Evolutionary conservation across 2,888 invertebrate genomes (phyloP).

Genomic region (Graphium colonna): DNA sequence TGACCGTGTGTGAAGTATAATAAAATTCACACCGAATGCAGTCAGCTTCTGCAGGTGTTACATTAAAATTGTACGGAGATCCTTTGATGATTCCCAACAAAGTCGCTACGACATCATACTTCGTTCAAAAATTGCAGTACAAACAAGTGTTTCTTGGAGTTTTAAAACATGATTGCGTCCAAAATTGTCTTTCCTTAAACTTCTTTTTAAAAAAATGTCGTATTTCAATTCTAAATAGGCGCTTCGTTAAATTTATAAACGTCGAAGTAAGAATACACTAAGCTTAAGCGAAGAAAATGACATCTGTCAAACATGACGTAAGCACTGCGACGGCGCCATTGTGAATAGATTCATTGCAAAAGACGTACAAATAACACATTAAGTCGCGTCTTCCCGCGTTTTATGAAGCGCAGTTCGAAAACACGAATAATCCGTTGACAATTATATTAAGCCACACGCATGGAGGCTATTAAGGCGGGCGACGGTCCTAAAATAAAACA

Average conservation of each 20-base stretch:
- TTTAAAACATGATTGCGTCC: no score
- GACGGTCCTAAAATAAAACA: slow-evolving; percentile 44
- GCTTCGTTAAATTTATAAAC: no score
- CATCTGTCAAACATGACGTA: slow-evolving; percentile 8
- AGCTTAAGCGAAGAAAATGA: no score
- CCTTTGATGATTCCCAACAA: no score
- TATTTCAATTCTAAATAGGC: no score
- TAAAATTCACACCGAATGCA: not conserved
- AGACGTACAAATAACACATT: slow-evolving; percentile 16
- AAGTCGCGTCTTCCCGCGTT: slow-evolving; percentile 17
- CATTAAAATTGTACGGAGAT: not conserved
- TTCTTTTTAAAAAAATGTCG: no score
- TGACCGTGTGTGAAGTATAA: not conserved
- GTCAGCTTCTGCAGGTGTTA: not conserved
- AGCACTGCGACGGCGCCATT: slow-evolving; percentile 1
- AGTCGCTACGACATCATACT: slow-evolving; percentile 8
- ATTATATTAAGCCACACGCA: slow-evolving; percentile 22
- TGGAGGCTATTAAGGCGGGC: slow-evolving; percentile 25
- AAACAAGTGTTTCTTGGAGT: no score
- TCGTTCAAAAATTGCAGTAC: slow-evolving; percentile 4
- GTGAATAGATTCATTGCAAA: not conserved
- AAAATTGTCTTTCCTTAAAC: no score
- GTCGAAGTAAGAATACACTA: no score
- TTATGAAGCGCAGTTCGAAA: slow-evolving; percentile 13
- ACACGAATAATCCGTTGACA: slow-evolving; percentile 24